Percentiles rank a stretch among this genome's conserved stretches.
phyloP scores from a whole-genome alignment of 2,888 invertebrate species.

The Drosophila nr. fundita region DNA sequence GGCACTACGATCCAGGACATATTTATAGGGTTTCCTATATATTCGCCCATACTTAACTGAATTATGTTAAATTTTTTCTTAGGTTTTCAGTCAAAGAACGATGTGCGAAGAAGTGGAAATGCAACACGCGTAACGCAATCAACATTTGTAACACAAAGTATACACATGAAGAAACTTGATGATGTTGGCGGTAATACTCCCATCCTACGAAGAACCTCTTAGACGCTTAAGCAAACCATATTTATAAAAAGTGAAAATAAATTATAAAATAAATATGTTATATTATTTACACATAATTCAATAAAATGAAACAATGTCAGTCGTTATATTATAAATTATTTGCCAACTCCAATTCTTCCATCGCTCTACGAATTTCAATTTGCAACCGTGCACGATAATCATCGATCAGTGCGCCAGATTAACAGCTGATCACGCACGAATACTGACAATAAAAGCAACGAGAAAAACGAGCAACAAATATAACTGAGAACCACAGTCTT shows the following conservation, averaged over 20 bases:
- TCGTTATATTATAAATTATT: not conserved
- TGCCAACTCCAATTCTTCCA: not conserved
- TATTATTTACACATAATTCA: not conserved
- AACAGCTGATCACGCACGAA: not conserved
- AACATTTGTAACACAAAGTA: conserved; percentile 61
- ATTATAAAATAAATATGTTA: not conserved
- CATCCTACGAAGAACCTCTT: conserved; percentile 7
- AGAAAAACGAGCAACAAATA: not conserved
- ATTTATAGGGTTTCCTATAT: not conserved
- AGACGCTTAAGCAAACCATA: not conserved
- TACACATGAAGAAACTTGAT: conserved; percentile 67
- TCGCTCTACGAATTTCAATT: not conserved
- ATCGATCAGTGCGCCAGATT: not conserved
- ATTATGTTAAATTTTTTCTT: not conserved
- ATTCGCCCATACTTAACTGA: not conserved
- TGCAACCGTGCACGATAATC: not conserved
- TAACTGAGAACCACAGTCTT: not conserved
- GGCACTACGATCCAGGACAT: not conserved
- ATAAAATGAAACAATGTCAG: not conserved
- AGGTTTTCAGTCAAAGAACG: conserved; percentile 26
- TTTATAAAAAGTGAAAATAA: not conserved
- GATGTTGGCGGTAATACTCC: conserved; percentile 36
- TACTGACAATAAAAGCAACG: not conserved
- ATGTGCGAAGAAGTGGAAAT: conserved; percentile 37
- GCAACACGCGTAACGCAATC: conserved; percentile 68